phyloP scores from a whole-genome alignment of 2,797 vertebrate species.

The Myiotriccus ornatus region DNA sequence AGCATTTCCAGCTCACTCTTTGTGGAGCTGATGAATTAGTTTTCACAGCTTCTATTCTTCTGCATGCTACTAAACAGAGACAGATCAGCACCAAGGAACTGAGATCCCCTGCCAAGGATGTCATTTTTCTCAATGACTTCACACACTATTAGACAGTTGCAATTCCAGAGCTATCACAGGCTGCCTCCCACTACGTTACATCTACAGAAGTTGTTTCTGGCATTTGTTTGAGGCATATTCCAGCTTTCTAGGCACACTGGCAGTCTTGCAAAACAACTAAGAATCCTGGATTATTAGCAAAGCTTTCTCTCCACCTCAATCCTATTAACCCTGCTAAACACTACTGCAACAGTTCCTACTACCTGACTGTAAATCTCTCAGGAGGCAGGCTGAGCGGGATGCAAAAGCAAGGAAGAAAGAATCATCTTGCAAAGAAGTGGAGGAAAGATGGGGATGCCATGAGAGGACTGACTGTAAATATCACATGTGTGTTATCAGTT shows the following conservation, averaged over 20 bases:
- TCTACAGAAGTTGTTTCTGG: background rate
- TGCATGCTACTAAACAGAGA: background rate
- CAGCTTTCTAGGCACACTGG: background rate
- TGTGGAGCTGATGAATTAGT: slow-evolving; percentile 34
- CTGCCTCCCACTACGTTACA: background rate
- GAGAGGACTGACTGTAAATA: background rate
- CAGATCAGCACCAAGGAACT: background rate
- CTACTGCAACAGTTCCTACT: background rate
- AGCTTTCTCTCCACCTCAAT: background rate
- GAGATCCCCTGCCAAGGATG: slow-evolving; percentile 25
- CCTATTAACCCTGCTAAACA: background rate
- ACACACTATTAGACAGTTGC: background rate
- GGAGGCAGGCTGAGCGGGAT: background rate
- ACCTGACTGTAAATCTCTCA: background rate
- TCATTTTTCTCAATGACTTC: slow-evolving; percentile 8
- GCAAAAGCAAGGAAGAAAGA: background rate
- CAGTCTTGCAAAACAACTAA: background rate
- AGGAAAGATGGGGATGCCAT: background rate
- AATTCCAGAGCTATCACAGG: background rate
- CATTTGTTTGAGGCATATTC: background rate
- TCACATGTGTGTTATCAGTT: accelerated
- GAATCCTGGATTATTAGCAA: background rate
- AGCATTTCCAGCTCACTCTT: slow-evolving; percentile 1
- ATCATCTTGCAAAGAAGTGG: background rate
- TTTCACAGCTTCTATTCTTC: slow-evolving; percentile 8